Conservation (phyloP, 2,797 vertebrate species). For the Chloroceryle inda region DNA sequence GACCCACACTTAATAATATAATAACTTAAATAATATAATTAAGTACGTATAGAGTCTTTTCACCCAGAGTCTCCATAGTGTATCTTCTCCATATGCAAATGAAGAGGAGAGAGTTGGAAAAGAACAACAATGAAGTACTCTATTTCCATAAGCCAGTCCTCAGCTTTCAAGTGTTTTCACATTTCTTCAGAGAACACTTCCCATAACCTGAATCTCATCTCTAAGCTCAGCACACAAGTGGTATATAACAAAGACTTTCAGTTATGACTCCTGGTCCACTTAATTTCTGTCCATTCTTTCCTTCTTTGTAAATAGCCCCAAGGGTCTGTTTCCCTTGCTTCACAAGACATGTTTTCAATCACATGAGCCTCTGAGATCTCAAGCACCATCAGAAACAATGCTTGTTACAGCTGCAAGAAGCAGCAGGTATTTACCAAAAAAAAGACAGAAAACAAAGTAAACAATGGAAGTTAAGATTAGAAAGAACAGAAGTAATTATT, state of each 20-base stretch:
- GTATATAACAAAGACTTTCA: slow-evolving; percentile 2
- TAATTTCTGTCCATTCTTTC: not conserved
- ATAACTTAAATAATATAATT: not conserved
- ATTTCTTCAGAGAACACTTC: not conserved
- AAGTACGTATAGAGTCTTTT: not conserved
- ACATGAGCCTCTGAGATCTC: not conserved
- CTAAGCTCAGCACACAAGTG: not conserved
- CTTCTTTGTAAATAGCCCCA: slow-evolving; percentile 4
- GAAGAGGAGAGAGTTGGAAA: not conserved
- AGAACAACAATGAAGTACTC: not conserved
- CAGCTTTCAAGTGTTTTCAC: not conserved
- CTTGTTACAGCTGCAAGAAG: not conserved
- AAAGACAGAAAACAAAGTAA: not conserved
- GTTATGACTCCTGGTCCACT: not conserved
- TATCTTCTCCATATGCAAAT: not conserved
- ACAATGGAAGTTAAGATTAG: not conserved
- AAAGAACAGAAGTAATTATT: not conserved
- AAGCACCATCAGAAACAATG: not conserved
- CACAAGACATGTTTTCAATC: not conserved
- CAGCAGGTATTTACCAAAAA: not conserved
- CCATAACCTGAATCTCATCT: not conserved
- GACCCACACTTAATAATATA: not conserved
- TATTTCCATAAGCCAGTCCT: not conserved
- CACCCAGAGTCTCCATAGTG: not conserved
- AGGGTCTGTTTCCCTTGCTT: not conserved